These are phyloP conservation scores for Lamproptera curius DNA, from an alignment of 2,888 invertebrate species.

Conservation along the genomic window DNA sequence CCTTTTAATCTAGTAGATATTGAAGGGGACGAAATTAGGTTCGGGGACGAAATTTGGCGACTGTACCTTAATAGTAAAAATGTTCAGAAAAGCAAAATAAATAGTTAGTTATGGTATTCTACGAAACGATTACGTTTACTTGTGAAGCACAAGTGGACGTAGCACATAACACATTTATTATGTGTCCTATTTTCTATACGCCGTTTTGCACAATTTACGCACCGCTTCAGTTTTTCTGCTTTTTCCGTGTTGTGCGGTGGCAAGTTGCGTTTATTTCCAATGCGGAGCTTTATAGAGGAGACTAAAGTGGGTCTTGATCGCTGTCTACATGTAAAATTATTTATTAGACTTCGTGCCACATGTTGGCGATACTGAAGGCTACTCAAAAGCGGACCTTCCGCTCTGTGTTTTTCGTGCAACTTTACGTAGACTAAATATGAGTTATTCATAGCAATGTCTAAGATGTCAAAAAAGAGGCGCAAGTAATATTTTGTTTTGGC, in stretches of 20 bases:
- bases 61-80: no score
- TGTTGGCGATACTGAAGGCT: slow-evolving; percentile 27
- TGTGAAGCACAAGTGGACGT: slow-evolving; percentile 25
- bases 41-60: no score
- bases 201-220: slow-evolving; percentile 26
- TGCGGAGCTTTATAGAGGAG: slow-evolving; percentile 25
- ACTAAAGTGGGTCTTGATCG: slow-evolving; percentile 26
- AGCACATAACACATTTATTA: slow-evolving; percentile 25
- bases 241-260: slow-evolving; percentile 25
- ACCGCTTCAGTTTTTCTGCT: slow-evolving; percentile 26
- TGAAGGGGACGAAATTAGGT: no score
- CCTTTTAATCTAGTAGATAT: no score
- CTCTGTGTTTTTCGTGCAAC: slow-evolving; percentile 21
- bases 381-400: slow-evolving; percentile 22
- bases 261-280: slow-evolving; percentile 25
- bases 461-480: slow-evolving; percentile 23
- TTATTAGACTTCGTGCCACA: slow-evolving; percentile 26
- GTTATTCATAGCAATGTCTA: slow-evolving; percentile 24
- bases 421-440: slow-evolving; percentile 21
- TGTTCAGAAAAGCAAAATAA: no score
- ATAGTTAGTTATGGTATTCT: slow-evolving; percentile 23
- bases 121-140: slow-evolving; percentile 25
- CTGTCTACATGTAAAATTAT: slow-evolving; percentile 26
- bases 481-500: slow-evolving; percentile 27
- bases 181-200: slow-evolving; percentile 26